phyloP scores from a whole-genome alignment of 2,797 vertebrate species.

The Sebastes vulpes region DNA sequence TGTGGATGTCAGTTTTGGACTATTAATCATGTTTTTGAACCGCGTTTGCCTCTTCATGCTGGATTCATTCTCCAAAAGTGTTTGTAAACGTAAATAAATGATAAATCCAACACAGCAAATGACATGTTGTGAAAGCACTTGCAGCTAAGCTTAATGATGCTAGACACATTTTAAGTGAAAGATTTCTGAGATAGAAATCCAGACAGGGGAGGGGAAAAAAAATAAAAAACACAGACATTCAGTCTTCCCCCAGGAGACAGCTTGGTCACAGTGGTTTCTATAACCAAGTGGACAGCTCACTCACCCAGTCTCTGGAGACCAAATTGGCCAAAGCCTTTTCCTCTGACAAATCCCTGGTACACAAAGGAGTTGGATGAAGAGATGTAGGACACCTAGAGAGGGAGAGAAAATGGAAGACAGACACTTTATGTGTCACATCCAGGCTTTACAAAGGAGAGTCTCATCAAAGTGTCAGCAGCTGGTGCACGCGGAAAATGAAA shows the following conservation, averaged over 20 bases:
- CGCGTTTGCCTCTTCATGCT: background rate
- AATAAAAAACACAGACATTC: background rate
- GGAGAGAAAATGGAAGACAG: slow-evolving; percentile 59
- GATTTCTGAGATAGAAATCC: background rate
- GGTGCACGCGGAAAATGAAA: slow-evolving; percentile 73
- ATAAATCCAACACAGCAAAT: slow-evolving; percentile 6
- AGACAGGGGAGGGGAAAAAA: background rate
- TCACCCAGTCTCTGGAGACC: slow-evolving; percentile 98
- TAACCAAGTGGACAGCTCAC: slow-evolving; percentile 46
- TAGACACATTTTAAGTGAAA: background rate
- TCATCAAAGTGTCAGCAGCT: slow-evolving; percentile 81
- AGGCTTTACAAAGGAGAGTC: slow-evolving; percentile 61
- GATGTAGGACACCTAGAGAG: slow-evolving; percentile 93
- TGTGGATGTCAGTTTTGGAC: background rate
- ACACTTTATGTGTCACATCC: slow-evolving; percentile 69
- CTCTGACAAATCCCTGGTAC: slow-evolving; percentile 97
- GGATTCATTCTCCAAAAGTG: background rate
- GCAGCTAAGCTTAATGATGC: background rate
- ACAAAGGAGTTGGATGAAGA: slow-evolving; percentile 94
- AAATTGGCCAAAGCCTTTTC: slow-evolving; percentile 98
- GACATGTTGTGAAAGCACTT: background rate
- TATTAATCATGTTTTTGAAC: slow-evolving; percentile 15
- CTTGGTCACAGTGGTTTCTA: slow-evolving; percentile 13
- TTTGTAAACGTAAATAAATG: slow-evolving; percentile 17
- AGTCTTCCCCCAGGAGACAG: background rate